Evolutionary conservation across 2,888 invertebrate genomes (phyloP).

Genomic region (Epinotia demarniana): DNA sequence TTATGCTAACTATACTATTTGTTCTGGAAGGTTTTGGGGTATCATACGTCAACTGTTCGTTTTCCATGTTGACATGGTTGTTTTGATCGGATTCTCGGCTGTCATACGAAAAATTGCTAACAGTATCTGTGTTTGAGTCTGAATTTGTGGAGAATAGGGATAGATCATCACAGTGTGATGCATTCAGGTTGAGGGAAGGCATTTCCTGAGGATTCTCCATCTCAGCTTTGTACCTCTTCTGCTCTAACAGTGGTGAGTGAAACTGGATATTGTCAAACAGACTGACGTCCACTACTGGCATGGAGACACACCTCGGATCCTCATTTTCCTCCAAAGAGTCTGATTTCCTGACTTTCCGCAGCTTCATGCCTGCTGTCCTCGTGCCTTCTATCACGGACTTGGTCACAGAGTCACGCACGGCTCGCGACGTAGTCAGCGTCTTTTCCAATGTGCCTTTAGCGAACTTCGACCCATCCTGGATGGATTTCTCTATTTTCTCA

Average conservation of each 20-base stretch:
- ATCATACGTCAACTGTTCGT: constrained; percentile 70
- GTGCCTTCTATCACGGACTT: constrained; percentile 88
- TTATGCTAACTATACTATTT: constrained; percentile 66
- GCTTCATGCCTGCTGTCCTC: constrained; percentile 81
- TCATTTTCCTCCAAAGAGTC: constrained; percentile 57
- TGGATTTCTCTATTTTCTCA: constrained; percentile 71
- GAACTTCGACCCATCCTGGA: constrained; percentile 72
- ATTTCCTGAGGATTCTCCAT: constrained; percentile 54
- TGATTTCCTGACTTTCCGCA: constrained; percentile 65
- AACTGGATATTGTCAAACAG: constrained; percentile 88
- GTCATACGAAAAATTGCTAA: constrained; percentile 71
- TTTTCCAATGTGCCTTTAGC: constrained; percentile 79
- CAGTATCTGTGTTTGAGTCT: constrained; percentile 68
- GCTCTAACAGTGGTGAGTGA: constrained; percentile 84
- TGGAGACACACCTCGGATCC: constrained; percentile 80
- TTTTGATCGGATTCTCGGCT: constrained; percentile 64
- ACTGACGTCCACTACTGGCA: constrained; percentile 83
- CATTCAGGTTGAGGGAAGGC: constrained; percentile 64
- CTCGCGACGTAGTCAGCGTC: constrained; percentile 78
- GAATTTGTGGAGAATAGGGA: constrained; percentile 75
- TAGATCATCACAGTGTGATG: constrained; percentile 68
- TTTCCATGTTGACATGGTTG: constrained; percentile 54
- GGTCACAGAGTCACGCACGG: constrained; percentile 80
- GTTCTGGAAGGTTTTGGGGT: constrained; percentile 69
- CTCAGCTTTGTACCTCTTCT: constrained; percentile 66